Evolutionary conservation across 2,113 vertebrate genomes (phyloP), one percentile per base, ranked within the genome.

Genomic region (Chaetorhynchus papuensis): DNA sequence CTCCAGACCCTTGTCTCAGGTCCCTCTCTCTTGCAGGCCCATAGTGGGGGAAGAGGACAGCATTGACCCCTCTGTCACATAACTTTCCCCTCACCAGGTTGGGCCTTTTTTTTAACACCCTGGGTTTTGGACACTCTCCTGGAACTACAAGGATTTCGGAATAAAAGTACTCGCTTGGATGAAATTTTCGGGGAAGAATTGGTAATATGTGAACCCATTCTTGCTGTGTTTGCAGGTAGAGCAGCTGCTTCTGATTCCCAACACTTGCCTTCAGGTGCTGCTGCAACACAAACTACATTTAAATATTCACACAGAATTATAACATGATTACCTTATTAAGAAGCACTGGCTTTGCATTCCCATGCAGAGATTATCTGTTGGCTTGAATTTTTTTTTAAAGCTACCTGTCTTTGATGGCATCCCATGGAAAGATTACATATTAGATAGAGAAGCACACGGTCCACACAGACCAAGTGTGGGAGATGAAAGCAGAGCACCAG

Each of bases 221-320:
- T 45, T 65, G n/a, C 69, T 41, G 19, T 6, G 13, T 87, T 60
- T 35, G 27, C 65, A 65, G 37, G 41, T 54, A 86, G n/a, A 93
- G 60, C 63, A 69, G 37, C 76, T 26, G 4, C 83, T 60, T 53
- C 83, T 60, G 69, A 70, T 37, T 84, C 64, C 22, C 77, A 61
- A 13, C 41, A 64, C 15, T 20, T 66, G 68, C 86, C 59, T 86
- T 72, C 86, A 86, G 92, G 76, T 71, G 47, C 63, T 92, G 49
- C 69, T 87, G n/a, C 16, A 94, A 74, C 19, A 61, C 35, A 74
- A 80, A 80, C 68, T 66, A 30, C 57, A 85, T 94, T 93, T 88
- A 81, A 83, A 96, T 88, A 85, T 16, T 89, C 24, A 87, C 5
- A 68, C 8, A 60, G 8, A 69, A 76, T 74, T 65, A 65, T 17